Base-by-base conservation (phyloP, 2,888 invertebrate species). In the Hirtodrosophila duncani region DNA sequence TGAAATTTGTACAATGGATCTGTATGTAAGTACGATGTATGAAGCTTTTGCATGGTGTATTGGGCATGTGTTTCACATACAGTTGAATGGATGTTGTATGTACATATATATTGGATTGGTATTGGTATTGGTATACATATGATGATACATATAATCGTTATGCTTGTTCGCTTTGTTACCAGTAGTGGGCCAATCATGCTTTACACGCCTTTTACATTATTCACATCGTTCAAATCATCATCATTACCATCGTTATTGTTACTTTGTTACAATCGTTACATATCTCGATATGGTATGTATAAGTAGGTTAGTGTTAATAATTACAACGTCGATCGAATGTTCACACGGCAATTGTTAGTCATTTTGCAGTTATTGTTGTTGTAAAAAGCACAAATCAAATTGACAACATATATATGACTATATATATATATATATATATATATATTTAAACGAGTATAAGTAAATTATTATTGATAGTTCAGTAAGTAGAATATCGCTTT, bases 141-240 rank as follows among this genome's bases (percentile, higher is more conserved):
- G 46, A 50, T 55, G 46, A 18, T 53, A 34, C 14, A 20, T 33
- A 34, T 46, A 53, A 65, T 67, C 62, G 53, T 36, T 44, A 66
- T 64, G 63, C 64, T 52, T 62, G 49, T 45, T 37, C 31, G 37
- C 30, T 37, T 50, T 59, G 58, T 84, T 84, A 85, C 85, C 85
- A 85, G 85, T 85, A 85, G 86, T 85, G 85, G 85, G 86, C 85
- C 85, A 85, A 85, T 84, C 86, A 86, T 85, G 85, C 85, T 84
- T 64, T 68, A 75, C 70, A 83, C 75, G 84, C 79, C 83, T 68
- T 71, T 77, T 59, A 78, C 72, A 75, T 56, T 63, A 62, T 79
- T 75, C 78, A 81, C 74, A 79, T 72, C 74, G 78, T 67, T 75
- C 69, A 83, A 69, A 81, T 63, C 58, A 79, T 61, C 65, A 64